Base-by-base conservation (phyloP, 2,113 vertebrate species). In the Edolisoma coerulescens region DNA sequence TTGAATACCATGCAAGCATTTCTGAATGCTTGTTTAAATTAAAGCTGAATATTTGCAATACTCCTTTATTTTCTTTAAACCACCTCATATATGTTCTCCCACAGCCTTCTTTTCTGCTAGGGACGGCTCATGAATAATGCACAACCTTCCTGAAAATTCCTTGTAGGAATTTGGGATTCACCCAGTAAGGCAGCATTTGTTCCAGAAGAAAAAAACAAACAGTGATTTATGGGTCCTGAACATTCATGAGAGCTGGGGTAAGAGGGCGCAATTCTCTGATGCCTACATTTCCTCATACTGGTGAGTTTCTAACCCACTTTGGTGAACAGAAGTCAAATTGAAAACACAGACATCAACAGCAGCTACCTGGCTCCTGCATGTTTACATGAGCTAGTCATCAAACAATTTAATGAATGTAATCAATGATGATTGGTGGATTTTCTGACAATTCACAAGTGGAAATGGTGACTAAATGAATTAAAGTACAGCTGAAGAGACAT, bases 241-340 rank as follows among this genome's bases (percentile, higher is more conserved):
- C 22, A 53, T 13, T 61, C 28, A 28, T 0, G 9, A 60, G 27
- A 59, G 47, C 30, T 47, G 27, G 39, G 65, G 3, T 7, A 47
- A 57, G 54, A 76, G 16, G 18, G 32, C 50, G 60, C 32, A 68
- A 3, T 32, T 73, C 81, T 60, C 53, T 68, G 65, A 37, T 27
- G 67, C 27, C 56, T 22, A 11, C 0, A 0, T 17, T 47, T 50
- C 49, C 49, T 84, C 7, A 0, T 32, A 10, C 15, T 14, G 41
- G 22, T 1, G 3, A 65, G 52, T 37, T 76, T 69, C 87, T 56
- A 65, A 44, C 56, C 39, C 44, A 33, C 8, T 74, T 89, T 22
- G 54, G 37, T n/a, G 57, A 90, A 69, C 17, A 45, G 37, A 44
- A 87, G 42, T n/a, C 50, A 73, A 53, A 93, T 15, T 26, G 78